Evolutionary conservation across 2,113 vertebrate genomes (phyloP), one percentile per base, ranked within the genome.

Genomic region (Ploceus nigricollis): DNA sequence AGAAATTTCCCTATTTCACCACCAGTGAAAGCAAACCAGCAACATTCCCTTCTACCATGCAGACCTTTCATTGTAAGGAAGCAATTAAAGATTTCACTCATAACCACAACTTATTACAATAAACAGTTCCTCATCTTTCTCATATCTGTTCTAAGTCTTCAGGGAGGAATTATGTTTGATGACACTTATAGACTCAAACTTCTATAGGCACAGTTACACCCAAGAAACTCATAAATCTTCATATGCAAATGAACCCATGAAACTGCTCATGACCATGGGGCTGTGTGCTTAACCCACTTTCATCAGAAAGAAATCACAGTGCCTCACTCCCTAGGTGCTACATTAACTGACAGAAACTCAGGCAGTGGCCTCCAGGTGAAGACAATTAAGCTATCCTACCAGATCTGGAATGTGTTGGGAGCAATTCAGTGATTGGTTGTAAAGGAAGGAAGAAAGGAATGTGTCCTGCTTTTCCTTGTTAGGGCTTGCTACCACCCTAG

Each of bases 381-480:
- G 92, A 84, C 92, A 97, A 94, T 96, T 96, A 97, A 90, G 91
- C 44, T 96, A 92, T 95, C 93, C 92, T 96, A 45, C 79, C 71
- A 94, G 86, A 94, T 97, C 92, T 96, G 95, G 96, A 97, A 97
- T 97, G 96, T 31, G 65, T 96, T 95, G 66, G 70, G 72, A 97
- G 92, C 81, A 93, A 95, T 90, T 89, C 93, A 72, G 44, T 37
- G 83, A 92, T 71, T 93, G 89, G 68, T 60, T 97, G 58, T 71
- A 94, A 92, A 81, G 83, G 75, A 92, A 94, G 89, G 81, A 85
- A 94, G 93, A 91, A 91, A 96, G 82, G 94, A 96, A 97, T 94
- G 96, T 70, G 86, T 87, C 94, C 94, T 96, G 91, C n/a, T 97
- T 97, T 94, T 87, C 90, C 90, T 93, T 95, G 88, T 91, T 76